Conservation (phyloP, 2,113 vertebrate species). For the Cnemophilus loriae region DNA sequence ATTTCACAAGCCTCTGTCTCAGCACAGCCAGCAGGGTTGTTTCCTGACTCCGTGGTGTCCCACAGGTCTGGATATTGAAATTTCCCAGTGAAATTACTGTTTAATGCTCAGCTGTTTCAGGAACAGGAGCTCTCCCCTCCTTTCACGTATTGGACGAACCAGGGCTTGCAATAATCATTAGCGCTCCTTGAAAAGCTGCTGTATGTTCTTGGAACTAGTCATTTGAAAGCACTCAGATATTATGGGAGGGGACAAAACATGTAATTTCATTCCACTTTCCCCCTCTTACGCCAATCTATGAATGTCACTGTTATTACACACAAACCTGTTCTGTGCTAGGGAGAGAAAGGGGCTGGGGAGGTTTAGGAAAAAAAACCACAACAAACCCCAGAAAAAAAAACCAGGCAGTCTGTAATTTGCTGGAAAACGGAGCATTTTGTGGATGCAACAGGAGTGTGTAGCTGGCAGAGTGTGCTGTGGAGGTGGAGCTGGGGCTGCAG, state of each 20-base stretch:
- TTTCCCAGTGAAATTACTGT: conserved; percentile 31
- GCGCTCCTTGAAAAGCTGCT: conserved; percentile 61
- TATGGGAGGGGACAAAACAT: conserved; percentile 62
- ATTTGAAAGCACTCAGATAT: conserved; percentile 68
- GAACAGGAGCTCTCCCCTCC: not conserved
- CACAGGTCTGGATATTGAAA: not conserved
- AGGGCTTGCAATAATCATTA: conserved; percentile 39
- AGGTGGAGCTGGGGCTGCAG: not conserved
- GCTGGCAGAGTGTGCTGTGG: not conserved
- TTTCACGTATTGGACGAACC: conserved; percentile 6
- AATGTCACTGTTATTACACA: conserved; percentile 41
- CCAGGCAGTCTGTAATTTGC: not conserved
- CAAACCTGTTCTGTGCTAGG: conserved; percentile 22
- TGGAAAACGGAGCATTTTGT: not conserved
- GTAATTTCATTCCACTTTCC: conserved; percentile 66
- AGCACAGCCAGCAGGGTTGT: not conserved
- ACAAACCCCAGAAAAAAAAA: not conserved
- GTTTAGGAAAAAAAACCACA: not conserved
- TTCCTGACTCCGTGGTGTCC: not conserved
- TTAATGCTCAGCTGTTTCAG: conserved; percentile 28
- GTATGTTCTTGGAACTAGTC: conserved; percentile 49
- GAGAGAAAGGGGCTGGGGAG: not conserved
- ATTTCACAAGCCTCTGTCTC: not conserved
- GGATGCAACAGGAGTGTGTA: not conserved
- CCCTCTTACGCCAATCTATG: conserved; percentile 19